phyloP scores from a whole-genome alignment of 2,797 vertebrate genomes.

The Lemur catta region DNA sequence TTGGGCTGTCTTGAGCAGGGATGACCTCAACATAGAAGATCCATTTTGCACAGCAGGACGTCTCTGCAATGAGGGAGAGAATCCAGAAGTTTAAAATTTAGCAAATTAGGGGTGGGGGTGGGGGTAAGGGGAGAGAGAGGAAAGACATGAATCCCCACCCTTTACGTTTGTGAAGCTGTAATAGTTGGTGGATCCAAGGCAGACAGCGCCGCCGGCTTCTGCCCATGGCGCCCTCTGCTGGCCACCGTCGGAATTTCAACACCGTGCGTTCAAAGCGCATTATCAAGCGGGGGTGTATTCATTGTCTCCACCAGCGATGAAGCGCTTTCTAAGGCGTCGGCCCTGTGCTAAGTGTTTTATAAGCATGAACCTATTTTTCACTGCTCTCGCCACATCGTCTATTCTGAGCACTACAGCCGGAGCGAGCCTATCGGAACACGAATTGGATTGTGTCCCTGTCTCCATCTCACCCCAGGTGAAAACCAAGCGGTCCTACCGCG shows the following conservation, averaged over 20 bases:
- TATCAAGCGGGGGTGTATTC: neutral
- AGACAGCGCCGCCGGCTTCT: accelerated
- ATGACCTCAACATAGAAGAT: neutral
- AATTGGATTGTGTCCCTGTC: accelerated
- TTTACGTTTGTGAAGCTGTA: neutral
- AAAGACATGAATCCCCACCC: neutral
- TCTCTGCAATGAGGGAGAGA: neutral
- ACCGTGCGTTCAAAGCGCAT: neutral
- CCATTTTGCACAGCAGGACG: neutral
- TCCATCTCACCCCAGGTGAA: neutral
- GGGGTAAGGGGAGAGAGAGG: neutral
- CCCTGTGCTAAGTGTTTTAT: neutral
- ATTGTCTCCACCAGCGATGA: accelerated
- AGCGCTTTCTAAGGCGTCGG: neutral
- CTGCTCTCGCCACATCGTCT: neutral
- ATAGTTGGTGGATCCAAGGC: neutral
- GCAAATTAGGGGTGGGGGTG: neutral
- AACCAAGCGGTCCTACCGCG: neutral
- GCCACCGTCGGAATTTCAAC: conserved; percentile 1
- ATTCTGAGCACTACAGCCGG: neutral
- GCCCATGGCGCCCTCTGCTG: conserved; percentile 60
- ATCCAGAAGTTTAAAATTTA: neutral
- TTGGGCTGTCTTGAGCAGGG: neutral
- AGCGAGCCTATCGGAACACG: accelerated
- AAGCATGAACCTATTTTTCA: neutral